A percentile compares a stretch with the other conserved stretches of the same genome.
These are phyloP conservation scores for Gobiocypris rarus DNA, from an alignment of 2,113 vertebrate species.

Conservation along the genomic window DNA sequence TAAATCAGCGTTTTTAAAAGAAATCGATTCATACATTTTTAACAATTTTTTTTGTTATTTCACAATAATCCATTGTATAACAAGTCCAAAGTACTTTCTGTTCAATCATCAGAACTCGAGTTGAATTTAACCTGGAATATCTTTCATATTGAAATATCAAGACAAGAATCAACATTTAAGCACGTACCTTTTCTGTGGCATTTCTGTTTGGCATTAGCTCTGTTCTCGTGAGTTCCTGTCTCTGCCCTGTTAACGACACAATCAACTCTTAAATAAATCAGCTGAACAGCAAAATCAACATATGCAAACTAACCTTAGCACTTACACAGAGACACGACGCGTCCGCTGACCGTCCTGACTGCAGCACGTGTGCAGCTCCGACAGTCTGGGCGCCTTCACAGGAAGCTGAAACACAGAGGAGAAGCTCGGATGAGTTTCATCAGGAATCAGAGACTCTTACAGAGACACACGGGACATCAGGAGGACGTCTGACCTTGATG, in stretches of 20 bases:
- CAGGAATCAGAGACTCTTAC: background rate
- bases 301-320: background rate
- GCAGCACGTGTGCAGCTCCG: slow-evolving; percentile 61
- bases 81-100: no score
- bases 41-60: no score
- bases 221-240: slow-evolving; percentile 50
- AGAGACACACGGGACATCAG: background rate
- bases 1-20: no score
- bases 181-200: slow-evolving; percentile 74
- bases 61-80: no score
- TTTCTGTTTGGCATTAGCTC: slow-evolving; percentile 60
- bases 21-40: no score
- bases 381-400: slow-evolving; percentile 59
- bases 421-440: background rate
- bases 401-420: slow-evolving; percentile 67
- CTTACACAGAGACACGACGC: slow-evolving; percentile 65
- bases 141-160: no score
- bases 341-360: slow-evolving; percentile 62
- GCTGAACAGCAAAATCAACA: background rate
- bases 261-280: background rate
- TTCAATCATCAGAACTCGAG: no score
- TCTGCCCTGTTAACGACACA: slow-evolving; percentile 27
- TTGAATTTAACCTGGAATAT: no score
- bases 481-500: slow-evolving; percentile 67
- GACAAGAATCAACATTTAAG: background rate